A percentile compares a stretch with the other conserved stretches of the same genome.
Evolutionary conservation across 2,113 vertebrate species (phyloP).

Genomic region (Aleadryas rufinucha): DNA sequence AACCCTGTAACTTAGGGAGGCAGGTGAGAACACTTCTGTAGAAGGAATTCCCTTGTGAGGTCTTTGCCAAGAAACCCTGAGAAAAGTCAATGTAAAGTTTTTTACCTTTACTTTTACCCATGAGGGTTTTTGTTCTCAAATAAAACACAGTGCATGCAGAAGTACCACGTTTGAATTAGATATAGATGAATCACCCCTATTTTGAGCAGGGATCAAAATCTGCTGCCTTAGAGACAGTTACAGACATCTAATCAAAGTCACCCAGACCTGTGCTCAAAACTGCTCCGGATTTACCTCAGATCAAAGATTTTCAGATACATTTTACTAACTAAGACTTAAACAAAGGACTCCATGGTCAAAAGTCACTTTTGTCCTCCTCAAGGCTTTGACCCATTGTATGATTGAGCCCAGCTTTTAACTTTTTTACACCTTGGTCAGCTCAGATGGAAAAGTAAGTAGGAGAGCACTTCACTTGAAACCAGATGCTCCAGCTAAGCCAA

Average conservation of each 20-base stretch:
- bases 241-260: neutral
- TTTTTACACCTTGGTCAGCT: neutral
- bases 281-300: neutral
- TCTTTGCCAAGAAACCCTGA: neutral
- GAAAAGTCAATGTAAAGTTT: neutral
- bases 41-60: neutral
- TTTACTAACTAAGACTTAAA: neutral
- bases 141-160: neutral
- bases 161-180: neutral
- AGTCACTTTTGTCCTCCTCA: neutral
- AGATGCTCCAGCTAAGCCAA: conserved; percentile 19
- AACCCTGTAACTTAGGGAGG: neutral
- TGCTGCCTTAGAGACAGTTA: neutral
- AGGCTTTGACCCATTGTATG: neutral
- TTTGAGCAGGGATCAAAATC: neutral
- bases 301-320: neutral
- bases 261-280: neutral
- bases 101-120: neutral
- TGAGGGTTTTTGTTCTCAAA: neutral
- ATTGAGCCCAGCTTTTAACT: neutral
- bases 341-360: neutral
- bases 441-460: conserved; percentile 38
- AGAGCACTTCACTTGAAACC: conserved; percentile 33
- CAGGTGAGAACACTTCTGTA: neutral
- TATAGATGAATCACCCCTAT: neutral